A percentile compares a stretch with the other conserved stretches of the same genome.
These are phyloP conservation scores for Euura lappo DNA, from an alignment of 1,140 invertebrate genomes.

Conservation along the genomic window DNA sequence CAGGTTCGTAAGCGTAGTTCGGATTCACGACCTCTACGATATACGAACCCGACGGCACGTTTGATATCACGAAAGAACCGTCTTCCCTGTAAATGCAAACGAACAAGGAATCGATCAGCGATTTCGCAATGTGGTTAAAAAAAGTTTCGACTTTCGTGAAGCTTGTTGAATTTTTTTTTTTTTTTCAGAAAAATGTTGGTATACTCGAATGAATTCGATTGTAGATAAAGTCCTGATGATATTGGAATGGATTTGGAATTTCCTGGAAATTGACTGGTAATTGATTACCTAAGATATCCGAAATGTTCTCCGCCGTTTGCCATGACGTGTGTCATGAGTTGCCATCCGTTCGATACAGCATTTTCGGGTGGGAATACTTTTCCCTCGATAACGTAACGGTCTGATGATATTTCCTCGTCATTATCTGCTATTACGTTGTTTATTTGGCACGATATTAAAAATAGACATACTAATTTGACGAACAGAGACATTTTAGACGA, in stretches of 20 bases:
- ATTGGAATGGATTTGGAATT: too few species aligned
- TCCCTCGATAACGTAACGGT: slow-evolving; percentile 78
- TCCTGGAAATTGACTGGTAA: not conserved
- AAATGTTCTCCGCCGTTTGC: slow-evolving; percentile 88
- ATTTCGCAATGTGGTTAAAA: not conserved
- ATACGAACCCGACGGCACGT: slow-evolving; percentile 93
- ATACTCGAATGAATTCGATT: too few species aligned
- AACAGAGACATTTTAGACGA: not conserved
- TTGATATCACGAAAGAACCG: slow-evolving; percentile 90
- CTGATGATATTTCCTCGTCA: slow-evolving; percentile 66
- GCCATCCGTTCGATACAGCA: slow-evolving; percentile 69
- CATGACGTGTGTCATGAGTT: slow-evolving; percentile 78
- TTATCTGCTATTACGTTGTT: slow-evolving; percentile 41
- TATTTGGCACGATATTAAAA: not conserved
- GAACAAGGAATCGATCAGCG: slow-evolving; percentile 18
- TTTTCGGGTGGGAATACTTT: slow-evolving; percentile 78
- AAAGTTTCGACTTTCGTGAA: not conserved
- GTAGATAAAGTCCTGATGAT: too few species aligned
- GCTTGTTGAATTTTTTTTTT: not conserved
- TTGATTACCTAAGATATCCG: slow-evolving; percentile 75
- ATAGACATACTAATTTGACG: not conserved
- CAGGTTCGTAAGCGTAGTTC: slow-evolving; percentile 89
- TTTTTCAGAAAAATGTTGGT: too few species aligned
- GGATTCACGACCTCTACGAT: slow-evolving; percentile 92
- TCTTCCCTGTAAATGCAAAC: slow-evolving; percentile 71